Percentiles rank a stretch among this genome's conserved stretches.
phyloP scores from a whole-genome alignment of 2,888 invertebrate species.

The Caenorhabditis zanzibari region DNA sequence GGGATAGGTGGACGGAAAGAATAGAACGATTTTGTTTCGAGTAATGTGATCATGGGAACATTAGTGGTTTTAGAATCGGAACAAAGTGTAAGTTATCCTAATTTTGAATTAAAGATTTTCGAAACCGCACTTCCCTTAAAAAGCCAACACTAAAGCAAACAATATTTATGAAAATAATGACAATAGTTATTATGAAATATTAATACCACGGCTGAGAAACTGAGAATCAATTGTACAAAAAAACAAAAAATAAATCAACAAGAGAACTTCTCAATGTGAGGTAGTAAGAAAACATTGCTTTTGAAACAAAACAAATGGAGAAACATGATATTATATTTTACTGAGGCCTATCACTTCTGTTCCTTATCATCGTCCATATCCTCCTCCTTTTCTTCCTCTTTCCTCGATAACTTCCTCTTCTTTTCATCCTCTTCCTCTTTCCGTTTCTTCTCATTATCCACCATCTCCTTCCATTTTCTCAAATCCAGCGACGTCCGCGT shows the following conservation, averaged over 20 bases:
- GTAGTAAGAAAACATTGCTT: neutral
- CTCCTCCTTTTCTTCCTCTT: slow-evolving; percentile 46
- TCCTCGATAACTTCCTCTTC: slow-evolving; percentile 28
- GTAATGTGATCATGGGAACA: neutral
- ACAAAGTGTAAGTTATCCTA: no score
- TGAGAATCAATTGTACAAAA: slow-evolving; percentile 1
- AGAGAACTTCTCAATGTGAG: neutral
- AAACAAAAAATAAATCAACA: slow-evolving; percentile 1
- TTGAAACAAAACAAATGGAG: neutral
- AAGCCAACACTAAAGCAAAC: neutral
- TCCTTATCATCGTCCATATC: slow-evolving; percentile 2
- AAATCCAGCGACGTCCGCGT: slow-evolving; percentile 62
- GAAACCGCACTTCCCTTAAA: no score
- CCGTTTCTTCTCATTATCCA: slow-evolving; percentile 41
- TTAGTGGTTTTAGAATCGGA: no score
- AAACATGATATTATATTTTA: neutral
- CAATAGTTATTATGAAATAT: neutral
- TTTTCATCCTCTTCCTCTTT: slow-evolving; percentile 8
- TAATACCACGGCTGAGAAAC: neutral
- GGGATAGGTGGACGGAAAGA: slow-evolving; percentile 1
- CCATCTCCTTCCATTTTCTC: slow-evolving; percentile 57
- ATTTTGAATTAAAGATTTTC: no score
- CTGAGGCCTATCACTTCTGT: neutral
- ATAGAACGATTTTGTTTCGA: neutral
- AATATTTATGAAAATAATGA: slow-evolving; percentile 1